These are phyloP conservation scores for Drosophila pandora DNA, from an alignment of 1,140 invertebrate species.

Conservation along the genomic window DNA sequence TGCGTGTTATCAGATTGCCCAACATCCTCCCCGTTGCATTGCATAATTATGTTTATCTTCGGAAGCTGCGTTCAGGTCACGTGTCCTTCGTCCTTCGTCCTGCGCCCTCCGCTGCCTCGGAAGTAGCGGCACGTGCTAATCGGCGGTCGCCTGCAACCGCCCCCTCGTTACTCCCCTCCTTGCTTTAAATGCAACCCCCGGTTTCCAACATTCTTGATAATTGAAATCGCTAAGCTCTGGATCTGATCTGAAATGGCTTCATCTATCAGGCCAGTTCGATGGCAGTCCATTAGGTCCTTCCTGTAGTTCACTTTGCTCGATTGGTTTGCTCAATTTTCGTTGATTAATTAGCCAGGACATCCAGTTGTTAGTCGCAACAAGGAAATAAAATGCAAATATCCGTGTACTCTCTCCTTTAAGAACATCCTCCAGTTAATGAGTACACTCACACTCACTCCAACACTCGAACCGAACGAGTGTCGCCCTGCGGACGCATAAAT, in stretches of 20 bases:
- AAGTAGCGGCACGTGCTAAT: constrained; percentile 73
- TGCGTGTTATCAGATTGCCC: constrained; percentile 77
- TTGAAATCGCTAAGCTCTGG: constrained; percentile 72
- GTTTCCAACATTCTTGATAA: constrained; percentile 51
- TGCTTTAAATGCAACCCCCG: constrained; percentile 19
- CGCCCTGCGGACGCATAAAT: constrained; percentile 69
- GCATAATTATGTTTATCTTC: constrained; percentile 79
- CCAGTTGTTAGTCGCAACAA: background rate
- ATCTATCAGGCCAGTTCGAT: constrained; percentile 60
- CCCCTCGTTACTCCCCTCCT: constrained; percentile 10
- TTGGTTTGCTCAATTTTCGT: constrained; percentile 44
- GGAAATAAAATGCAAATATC: background rate
- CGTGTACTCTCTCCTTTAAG: constrained; percentile 13
- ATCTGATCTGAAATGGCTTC: constrained; percentile 63
- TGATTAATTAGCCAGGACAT: constrained; percentile 20
- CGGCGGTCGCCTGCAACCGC: constrained; percentile 62
- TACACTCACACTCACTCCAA: constrained; percentile 21
- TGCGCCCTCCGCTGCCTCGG: constrained; percentile 3
- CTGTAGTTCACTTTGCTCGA: constrained; percentile 41
- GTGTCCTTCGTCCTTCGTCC: constrained; percentile 53
- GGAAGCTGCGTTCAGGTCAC: constrained; percentile 60
- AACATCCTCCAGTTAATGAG: constrained; percentile 31
- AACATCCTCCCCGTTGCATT: constrained; percentile 14
- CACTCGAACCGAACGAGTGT: constrained; percentile 33
- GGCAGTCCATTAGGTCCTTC: constrained; percentile 13